Evolutionary conservation across 2,888 invertebrate species (phyloP).

Genomic region (Elmis aenea): DNA sequence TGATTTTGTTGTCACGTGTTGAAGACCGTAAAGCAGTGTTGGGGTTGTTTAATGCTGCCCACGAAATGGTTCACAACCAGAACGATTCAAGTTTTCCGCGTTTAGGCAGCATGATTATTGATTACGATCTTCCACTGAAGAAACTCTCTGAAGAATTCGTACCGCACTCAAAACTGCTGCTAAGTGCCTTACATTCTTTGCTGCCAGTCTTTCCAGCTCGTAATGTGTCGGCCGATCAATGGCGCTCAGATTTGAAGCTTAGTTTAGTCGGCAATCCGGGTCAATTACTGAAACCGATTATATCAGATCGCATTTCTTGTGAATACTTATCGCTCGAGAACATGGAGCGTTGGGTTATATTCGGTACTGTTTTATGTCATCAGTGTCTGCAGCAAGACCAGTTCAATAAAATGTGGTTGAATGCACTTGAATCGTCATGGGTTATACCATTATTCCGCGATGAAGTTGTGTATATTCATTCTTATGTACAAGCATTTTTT

Average conservation of each 20-base stretch:
- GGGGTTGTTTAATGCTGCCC: constrained; percentile 95
- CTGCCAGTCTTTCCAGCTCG: constrained; percentile 82
- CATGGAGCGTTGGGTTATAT: constrained; percentile 96
- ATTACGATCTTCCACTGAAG: constrained; percentile 93
- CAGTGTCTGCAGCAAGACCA: constrained; percentile 76
- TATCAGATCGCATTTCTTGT: constrained; percentile 94
- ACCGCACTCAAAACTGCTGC: constrained; percentile 84
- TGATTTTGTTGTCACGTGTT: constrained; percentile 96
- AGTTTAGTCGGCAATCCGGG: constrained; percentile 92
- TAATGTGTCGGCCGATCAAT: constrained; percentile 89
- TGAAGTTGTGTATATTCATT: constrained; percentile 94
- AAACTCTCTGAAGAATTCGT: constrained; percentile 96
- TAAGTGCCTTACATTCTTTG: constrained; percentile 82
- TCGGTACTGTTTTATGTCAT: constrained; percentile 89
- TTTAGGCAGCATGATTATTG: constrained; percentile 94
- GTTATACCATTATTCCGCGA: constrained; percentile 92
- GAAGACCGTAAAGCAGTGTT: constrained; percentile 97
- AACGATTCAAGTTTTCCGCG: constrained; percentile 91
- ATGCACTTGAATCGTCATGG: constrained; percentile 90
- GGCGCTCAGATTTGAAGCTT: constrained; percentile 88
- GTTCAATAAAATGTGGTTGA: constrained; percentile 85
- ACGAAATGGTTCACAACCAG: constrained; percentile 90
- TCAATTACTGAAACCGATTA: constrained; percentile 89
- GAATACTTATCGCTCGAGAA: constrained; percentile 93
- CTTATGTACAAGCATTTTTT: constrained; percentile 87